phyloP scores from a whole-genome alignment of 2,888 invertebrate genomes.

The Macaria notata region DNA sequence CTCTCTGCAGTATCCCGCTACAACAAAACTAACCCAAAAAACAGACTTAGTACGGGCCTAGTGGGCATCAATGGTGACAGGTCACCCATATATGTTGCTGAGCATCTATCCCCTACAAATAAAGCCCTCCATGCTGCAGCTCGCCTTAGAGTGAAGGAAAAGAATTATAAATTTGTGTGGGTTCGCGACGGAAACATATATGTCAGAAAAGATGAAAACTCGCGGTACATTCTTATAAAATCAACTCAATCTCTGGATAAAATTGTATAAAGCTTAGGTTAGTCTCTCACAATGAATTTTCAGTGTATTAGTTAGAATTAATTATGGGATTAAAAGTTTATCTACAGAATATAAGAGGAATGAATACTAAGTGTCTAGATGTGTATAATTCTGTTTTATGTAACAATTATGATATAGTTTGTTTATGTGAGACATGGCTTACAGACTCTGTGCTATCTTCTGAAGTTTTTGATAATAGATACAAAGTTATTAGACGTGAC shows the following conservation, averaged over 20 bases:
- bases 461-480: neutral
- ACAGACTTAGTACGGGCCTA: neutral
- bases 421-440: neutral
- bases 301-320: neutral
- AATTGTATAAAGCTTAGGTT: neutral
- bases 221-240: neutral
- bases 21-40: neutral
- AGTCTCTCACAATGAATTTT: neutral
- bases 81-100: constrained; percentile 1
- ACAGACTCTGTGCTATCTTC: neutral
- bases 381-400: constrained; percentile 2
- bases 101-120: neutral
- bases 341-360: neutral
- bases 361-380: neutral
- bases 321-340: neutral
- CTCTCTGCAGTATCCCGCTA: constrained; percentile 1
- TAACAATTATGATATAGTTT: neutral
- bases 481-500: neutral
- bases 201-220: constrained; percentile 2
- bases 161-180: constrained; percentile 2
- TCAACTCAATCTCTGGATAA: neutral
- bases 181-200: constrained; percentile 1
- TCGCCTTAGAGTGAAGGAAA: neutral
- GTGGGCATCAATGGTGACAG: neutral
- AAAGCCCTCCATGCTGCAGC: neutral